Percentiles rank a stretch among this genome's conserved stretches.
Conservation (phyloP, 2,888 invertebrate genomes). For the Pyrgus malvae region DNA sequence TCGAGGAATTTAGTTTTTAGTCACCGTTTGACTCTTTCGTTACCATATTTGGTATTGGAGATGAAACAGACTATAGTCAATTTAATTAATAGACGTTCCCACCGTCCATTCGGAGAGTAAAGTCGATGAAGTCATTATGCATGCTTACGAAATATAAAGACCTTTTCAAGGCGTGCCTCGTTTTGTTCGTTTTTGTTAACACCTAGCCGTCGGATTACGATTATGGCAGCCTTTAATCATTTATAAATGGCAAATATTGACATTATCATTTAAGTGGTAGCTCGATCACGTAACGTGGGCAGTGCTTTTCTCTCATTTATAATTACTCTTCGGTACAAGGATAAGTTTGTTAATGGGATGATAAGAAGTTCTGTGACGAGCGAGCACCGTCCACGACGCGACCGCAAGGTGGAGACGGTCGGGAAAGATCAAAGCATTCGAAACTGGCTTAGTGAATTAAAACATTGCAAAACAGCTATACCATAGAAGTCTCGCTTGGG, state of each 20-base stretch:
- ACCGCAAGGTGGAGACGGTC: constrained; percentile 57
- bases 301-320: constrained; percentile 7
- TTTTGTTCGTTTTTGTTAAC: constrained; percentile 39
- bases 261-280: constrained; percentile 16
- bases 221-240: constrained; percentile 35
- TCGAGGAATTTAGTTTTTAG: constrained; percentile 65
- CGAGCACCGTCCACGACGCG: constrained; percentile 32
- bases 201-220: constrained; percentile 37
- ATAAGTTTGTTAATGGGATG: background rate
- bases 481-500: constrained; percentile 65
- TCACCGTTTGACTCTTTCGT: constrained; percentile 48
- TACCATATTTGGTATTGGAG: constrained; percentile 56
- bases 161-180: constrained; percentile 31
- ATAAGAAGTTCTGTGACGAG: constrained; percentile 2
- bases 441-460: constrained; percentile 66
- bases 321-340: constrained; percentile 3
- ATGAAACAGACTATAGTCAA: constrained; percentile 53
- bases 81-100: constrained; percentile 64
- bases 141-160: constrained; percentile 58
- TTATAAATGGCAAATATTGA: constrained; percentile 30
- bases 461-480: constrained; percentile 73
- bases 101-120: constrained; percentile 42
- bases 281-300: background rate
- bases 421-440: constrained; percentile 61
- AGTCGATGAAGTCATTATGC: constrained; percentile 66